Evolutionary conservation across 2,797 vertebrate genomes (phyloP).

Genomic region (Galagoides demidoff): DNA sequence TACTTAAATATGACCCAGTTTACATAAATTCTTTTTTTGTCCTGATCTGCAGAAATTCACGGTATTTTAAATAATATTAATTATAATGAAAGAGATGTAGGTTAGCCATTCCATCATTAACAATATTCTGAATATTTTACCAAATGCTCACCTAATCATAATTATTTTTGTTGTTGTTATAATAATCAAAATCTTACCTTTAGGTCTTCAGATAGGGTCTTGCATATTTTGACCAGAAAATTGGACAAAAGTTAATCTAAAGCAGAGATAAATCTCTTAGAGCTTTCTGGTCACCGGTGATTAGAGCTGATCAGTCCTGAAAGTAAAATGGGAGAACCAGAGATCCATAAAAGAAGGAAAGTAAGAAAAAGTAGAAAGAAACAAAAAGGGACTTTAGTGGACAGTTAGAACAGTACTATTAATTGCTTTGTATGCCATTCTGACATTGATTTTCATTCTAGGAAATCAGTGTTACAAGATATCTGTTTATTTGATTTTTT

Average conservation of each 20-base stretch:
- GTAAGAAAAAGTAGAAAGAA: not conserved
- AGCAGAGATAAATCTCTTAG: not conserved
- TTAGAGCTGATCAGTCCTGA: not conserved
- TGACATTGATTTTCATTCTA: not conserved
- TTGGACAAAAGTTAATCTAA: not conserved
- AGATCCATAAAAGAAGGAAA: not conserved
- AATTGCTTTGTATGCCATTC: not conserved
- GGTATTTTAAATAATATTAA: not conserved
- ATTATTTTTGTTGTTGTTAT: not conserved
- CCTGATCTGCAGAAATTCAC: not conserved
- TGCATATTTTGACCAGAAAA: not conserved
- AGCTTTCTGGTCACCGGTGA: not conserved
- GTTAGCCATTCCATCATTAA: not conserved
- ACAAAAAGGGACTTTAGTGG: not conserved
- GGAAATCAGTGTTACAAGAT: not conserved
- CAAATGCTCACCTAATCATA: not conserved
- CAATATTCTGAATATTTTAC: not conserved
- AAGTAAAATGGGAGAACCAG: not conserved
- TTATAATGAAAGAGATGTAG: not conserved
- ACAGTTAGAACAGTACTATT: not conserved
- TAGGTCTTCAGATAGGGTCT: not conserved
- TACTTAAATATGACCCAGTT: not conserved
- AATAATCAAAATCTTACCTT: not conserved
- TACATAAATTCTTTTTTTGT: not conserved
- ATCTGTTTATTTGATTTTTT: not conserved